Base-by-base conservation (phyloP, 2,797 vertebrate species). In the Pelodytes ibericus region DNA sequence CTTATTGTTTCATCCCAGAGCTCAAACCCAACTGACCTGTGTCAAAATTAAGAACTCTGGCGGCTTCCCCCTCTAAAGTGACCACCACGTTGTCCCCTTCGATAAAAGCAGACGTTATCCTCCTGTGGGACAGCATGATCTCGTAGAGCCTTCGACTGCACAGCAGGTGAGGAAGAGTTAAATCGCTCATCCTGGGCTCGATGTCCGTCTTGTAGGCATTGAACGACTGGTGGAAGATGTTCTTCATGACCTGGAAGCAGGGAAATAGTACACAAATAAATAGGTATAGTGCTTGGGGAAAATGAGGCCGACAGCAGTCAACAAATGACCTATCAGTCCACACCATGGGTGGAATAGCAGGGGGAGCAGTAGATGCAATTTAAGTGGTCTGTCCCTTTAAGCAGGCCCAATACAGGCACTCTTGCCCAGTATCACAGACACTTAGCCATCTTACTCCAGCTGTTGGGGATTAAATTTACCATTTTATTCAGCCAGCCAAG, bases 211-310 rank as follows among this genome's bases (percentile, higher is more conserved):
- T 92, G 31, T 91, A 94, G n/a, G 87, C 87, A 0, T 89, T 93
- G 80, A 94, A 94, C 31, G 89, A 91, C 80, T 92, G 91, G 75
- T 93, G 89, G 79, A 94, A 93, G 84, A 93, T 93, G 81, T 91
- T 94, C 87, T 92, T 94, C 91, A 92, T 87, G 33, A 95, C 86
- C 91, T 92, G 26, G 24, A 71, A 59, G 6, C 33, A 76, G 64
- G 65, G 69, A 62, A 62, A 56, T 49, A 6, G 16, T 22, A 20
- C n/a, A 61, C n/a, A 39, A 22, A 58, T 22, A 26, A 25, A 10
- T 36, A n/a, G 5, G 1, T 49, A n/a, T 49, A 53, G 20, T 22
- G 41, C 41, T 44, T 16, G 13, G 41, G 7, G 41, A 16, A 44
- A 3, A 10, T 3, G 1, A 15, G 13, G 41, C 41, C 24, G n/a